Base-by-base conservation (phyloP, 2,888 invertebrate species). In the Cancer borealis region DNA sequence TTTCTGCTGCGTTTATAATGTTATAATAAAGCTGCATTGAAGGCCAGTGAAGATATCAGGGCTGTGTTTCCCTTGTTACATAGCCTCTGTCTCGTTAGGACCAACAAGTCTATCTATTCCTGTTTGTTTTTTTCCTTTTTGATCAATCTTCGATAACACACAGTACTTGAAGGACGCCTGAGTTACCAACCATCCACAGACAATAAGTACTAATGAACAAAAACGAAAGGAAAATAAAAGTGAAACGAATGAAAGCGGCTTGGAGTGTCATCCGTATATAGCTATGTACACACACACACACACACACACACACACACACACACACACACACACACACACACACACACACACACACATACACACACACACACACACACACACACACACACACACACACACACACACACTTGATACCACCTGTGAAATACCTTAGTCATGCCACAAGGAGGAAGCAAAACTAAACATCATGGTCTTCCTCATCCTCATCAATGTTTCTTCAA, bases 291-390 rank as follows among this genome's bases (percentile, higher is more conserved):
- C 88, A 88, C 88, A 88, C 88, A n/a, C 88, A 30, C 88, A 30
- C 54, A 54, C 54, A 54, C 54, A 54, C 54, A 54, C 54, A 14
- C n/a, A 10, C 54, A 10, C 54, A 54, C 54, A 54, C 54, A 54
- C 54, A 54, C 54, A 54, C 54, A 54, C 54, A 54, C 54, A 54
- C 54, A 54, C 54, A 54, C 54, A 54, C 54, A 88, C 88, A 88
- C 88, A 88, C 88, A 88, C 88, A 88, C 88, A 88, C 88, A n/a
- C 88, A 30, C 88, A 30, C 54, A 54, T 3, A 54, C 54, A 54
- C 54, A 54, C 54, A 14, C n/a, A 10, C 54, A 10, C 54, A 54
- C 54, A 54, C 54, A 54, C 54, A 54, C 54, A 54, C 54, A 54
- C 54, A 54, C 54, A 54, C 54, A 54, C 54, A 54, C 54, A 54